A percentile compares a stretch with the other conserved stretches of the same genome.
Evolutionary conservation across 2,113 vertebrate genomes (phyloP).

Genomic region (Embiotoca jacksoni): DNA sequence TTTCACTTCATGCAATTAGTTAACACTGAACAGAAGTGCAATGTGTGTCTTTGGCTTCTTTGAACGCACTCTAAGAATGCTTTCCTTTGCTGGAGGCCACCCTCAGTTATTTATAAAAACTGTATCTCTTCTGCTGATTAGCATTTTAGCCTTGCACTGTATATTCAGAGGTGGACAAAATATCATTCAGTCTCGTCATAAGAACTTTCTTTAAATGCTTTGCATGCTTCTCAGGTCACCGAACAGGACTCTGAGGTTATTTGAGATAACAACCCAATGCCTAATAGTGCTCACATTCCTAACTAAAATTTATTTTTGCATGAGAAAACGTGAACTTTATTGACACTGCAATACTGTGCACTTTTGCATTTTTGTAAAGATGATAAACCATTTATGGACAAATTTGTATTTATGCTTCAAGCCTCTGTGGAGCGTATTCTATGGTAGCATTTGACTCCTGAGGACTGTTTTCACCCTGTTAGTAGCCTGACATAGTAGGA

Average conservation of each 20-base stretch:
- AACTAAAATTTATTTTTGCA: neutral
- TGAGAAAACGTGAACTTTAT: neutral
- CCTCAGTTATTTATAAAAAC: conserved; percentile 38
- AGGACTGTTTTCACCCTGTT: no score
- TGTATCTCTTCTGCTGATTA: conserved; percentile 9
- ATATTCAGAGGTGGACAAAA: neutral
- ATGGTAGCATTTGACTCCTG: no score
- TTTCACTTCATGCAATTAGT: conserved; percentile 29
- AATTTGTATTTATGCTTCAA: no score
- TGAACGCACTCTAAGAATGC: conserved; percentile 17
- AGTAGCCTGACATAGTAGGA: no score
- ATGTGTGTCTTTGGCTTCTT: conserved; percentile 13
- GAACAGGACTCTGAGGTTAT: conserved; percentile 4
- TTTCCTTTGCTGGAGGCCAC: conserved; percentile 33
- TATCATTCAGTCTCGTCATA: conserved; percentile 14
- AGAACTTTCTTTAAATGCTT: conserved; percentile 13
- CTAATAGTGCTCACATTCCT: neutral
- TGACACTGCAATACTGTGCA: neutral
- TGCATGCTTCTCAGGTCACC: conserved; percentile 1
- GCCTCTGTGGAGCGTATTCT: no score
- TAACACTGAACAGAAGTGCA: neutral
- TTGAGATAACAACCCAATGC: neutral
- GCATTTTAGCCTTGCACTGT: neutral
- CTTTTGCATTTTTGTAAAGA: no score
- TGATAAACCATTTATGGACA: no score